These are phyloP conservation scores for Camelus bactrianus DNA, from an alignment of 2,113 vertebrate genomes.

Conservation along the genomic window DNA sequence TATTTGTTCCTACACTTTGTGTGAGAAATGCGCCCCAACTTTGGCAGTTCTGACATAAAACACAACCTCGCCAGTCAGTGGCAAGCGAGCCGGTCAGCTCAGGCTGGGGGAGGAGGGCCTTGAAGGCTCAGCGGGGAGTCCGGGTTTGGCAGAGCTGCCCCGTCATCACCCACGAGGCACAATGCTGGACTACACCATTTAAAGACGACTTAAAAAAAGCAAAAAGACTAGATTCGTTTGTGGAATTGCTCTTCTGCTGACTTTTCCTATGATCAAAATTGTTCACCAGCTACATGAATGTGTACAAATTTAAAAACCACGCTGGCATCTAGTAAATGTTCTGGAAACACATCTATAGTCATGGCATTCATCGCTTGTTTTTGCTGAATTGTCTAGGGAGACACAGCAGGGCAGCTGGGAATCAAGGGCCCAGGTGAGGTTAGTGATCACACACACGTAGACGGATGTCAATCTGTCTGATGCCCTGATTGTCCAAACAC, in stretches of 20 bases:
- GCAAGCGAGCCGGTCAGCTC: not conserved
- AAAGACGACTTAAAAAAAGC: not conserved
- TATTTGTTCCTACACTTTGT: not conserved
- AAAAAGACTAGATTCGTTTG: not conserved
- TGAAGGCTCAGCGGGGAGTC: constrained; percentile 35
- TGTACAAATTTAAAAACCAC: not conserved
- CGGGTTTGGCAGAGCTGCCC: constrained; percentile 42
- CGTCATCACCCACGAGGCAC: constrained; percentile 73
- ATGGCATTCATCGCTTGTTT: not conserved
- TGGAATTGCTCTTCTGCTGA: not conserved
- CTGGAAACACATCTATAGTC: not conserved
- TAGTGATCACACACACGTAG: no score
- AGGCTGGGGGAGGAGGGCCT: constrained; percentile 47
- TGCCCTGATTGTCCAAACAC: no score
- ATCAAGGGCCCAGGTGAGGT: no score
- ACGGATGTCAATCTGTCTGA: no score
- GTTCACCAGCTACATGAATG: not conserved
- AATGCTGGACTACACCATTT: constrained; percentile 69
- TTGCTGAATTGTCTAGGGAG: not conserved
- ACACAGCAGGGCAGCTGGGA: no score
- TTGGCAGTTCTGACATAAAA: not conserved
- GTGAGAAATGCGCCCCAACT: not conserved
- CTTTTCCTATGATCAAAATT: not conserved
- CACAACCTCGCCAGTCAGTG: not conserved
- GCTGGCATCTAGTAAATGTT: not conserved